phyloP scores from a whole-genome alignment of 2,888 invertebrate genomes.

The Watsonalla cultraria region DNA sequence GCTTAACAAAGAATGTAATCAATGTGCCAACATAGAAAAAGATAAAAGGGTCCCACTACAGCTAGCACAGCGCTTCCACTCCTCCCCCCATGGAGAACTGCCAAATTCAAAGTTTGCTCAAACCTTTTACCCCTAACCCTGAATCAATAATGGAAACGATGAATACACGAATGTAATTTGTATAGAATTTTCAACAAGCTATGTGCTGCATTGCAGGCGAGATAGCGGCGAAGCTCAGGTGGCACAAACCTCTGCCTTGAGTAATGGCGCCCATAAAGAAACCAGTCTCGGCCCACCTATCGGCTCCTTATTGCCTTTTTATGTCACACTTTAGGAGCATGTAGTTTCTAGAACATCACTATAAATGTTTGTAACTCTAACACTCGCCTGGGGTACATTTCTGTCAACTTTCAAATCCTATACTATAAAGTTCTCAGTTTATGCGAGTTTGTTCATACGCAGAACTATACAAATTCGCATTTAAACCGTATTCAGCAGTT shows the following conservation, averaged over 20 bases:
- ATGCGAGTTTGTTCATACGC: too few species aligned
- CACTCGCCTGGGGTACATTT: neutral
- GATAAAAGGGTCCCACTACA: too few species aligned
- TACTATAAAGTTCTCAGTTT: neutral
- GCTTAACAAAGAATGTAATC: too few species aligned
- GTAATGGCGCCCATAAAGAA: slow-evolving; percentile 48
- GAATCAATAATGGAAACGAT: too few species aligned
- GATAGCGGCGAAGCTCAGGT: slow-evolving; percentile 44
- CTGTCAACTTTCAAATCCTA: neutral
- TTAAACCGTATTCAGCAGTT: too few species aligned
- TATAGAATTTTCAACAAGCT: neutral
- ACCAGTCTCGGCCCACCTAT: slow-evolving; percentile 22
- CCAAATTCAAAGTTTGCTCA: too few species aligned
- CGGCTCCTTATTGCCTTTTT: slow-evolving; percentile 23
- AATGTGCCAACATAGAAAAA: too few species aligned
- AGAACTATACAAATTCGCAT: too few species aligned
- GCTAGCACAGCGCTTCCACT: too few species aligned
- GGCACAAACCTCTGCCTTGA: slow-evolving; percentile 34
- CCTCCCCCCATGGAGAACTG: too few species aligned
- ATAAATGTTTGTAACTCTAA: neutral
- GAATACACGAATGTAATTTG: too few species aligned
- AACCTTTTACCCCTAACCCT: too few species aligned
- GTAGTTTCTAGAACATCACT: neutral
- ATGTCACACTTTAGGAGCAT: slow-evolving; percentile 9
- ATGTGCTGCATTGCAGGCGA: slow-evolving; percentile 46